Percentiles rank a stretch among this genome's conserved stretches.
Evolutionary conservation across 2,113 vertebrate species (phyloP).

Genomic region (Brachypteracias leptosomus): DNA sequence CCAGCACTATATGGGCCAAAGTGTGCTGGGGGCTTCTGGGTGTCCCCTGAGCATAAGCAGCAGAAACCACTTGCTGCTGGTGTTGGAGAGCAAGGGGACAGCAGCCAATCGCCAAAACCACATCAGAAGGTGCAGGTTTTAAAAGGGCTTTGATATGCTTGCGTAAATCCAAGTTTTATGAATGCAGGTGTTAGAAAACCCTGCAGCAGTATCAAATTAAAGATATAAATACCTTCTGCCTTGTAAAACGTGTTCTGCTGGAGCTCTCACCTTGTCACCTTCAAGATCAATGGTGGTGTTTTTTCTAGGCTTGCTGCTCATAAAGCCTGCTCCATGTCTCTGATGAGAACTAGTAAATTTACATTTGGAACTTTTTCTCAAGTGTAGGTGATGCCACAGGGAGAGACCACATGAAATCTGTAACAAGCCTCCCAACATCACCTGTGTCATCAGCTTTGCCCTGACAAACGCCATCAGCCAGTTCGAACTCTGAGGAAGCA

Average conservation of each 20-base stretch:
- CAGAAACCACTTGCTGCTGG: fast-evolving
- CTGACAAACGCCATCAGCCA: background rate
- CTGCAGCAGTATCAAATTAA: background rate
- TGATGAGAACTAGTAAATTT: background rate
- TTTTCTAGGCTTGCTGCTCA: background rate
- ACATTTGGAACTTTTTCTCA: background rate
- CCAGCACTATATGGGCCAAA: background rate
- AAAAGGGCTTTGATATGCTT: background rate
- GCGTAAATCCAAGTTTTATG: background rate
- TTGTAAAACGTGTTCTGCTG: background rate
- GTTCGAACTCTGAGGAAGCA: background rate
- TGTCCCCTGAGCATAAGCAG: fast-evolving
- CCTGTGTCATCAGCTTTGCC: background rate
- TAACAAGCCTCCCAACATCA: fast-evolving
- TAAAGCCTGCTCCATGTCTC: background rate
- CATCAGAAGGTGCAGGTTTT: background rate
- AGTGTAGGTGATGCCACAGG: background rate
- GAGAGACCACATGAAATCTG: background rate
- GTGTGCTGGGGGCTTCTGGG: fast-evolving
- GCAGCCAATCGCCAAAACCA: background rate
- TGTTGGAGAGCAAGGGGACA: background rate
- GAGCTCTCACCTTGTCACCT: background rate
- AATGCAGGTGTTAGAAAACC: background rate
- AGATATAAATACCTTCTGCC: background rate
- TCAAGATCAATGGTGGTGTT: background rate